A percentile compares a stretch with the other conserved stretches of the same genome.
phyloP scores from a whole-genome alignment of 2,113 vertebrate species.

The Prionailurus bengalensis region DNA sequence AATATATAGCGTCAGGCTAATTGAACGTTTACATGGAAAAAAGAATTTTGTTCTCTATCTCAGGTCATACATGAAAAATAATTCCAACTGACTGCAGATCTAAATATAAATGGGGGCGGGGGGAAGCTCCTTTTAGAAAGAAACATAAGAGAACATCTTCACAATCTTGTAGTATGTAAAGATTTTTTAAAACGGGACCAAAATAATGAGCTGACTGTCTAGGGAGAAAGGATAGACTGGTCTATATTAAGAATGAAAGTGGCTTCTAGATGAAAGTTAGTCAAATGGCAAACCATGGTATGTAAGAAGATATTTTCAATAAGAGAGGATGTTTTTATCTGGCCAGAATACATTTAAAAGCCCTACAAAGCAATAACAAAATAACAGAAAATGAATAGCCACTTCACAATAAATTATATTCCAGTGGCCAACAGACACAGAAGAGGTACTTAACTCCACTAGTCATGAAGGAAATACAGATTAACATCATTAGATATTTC shows the following conservation, averaged over 20 bases:
- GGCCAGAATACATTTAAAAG: constrained; percentile 30
- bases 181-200: background rate
- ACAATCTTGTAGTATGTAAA: background rate
- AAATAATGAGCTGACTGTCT: background rate
- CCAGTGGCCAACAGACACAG: background rate
- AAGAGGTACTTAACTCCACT: background rate
- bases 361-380: background rate
- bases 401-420: background rate
- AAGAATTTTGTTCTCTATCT: background rate
- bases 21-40: background rate
- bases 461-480: background rate
- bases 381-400: background rate
- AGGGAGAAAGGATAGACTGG: background rate
- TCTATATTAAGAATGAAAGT: background rate
- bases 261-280: background rate
- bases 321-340: background rate
- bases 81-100: background rate
- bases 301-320: background rate
- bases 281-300: background rate
- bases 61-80: background rate
- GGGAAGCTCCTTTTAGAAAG: background rate
- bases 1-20: background rate
- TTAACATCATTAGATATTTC: background rate
- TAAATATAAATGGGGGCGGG: background rate
- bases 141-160: background rate